Evolutionary conservation across 2,888 invertebrate species (phyloP).

Genomic region (Anthophora plumipes): DNA sequence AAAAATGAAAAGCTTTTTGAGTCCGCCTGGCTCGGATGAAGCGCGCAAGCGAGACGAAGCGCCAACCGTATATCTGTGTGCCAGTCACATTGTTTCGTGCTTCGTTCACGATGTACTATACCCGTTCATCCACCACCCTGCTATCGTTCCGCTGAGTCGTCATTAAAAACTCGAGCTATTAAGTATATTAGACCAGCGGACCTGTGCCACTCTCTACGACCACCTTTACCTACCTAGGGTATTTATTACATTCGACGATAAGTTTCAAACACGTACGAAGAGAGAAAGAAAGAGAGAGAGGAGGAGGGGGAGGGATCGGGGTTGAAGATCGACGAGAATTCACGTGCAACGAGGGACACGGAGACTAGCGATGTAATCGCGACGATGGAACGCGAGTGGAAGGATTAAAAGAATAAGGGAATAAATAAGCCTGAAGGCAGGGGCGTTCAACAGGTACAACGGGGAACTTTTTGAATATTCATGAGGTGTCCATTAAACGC

Average conservation of each 20-base stretch:
- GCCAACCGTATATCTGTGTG: slow-evolving; percentile 47
- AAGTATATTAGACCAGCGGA: slow-evolving; percentile 59
- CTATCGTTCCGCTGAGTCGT: slow-evolving; percentile 56
- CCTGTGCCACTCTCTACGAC: not conserved
- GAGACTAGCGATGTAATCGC: slow-evolving; percentile 23
- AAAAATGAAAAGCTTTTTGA: slow-evolving; percentile 83
- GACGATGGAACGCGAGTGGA: slow-evolving; percentile 15
- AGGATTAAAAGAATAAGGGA: slow-evolving; percentile 57
- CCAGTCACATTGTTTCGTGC: slow-evolving; percentile 62
- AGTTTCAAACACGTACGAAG: too few relatives aligned
- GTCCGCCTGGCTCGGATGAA: slow-evolving; percentile 68
- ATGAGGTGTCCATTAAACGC: slow-evolving; percentile 57
- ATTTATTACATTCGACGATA: slow-evolving; percentile 21
- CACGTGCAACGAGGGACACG: not conserved
- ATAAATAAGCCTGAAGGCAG: slow-evolving; percentile 53
- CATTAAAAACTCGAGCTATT: slow-evolving; percentile 61
- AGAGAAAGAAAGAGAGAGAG: too few relatives aligned
- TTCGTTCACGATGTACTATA: slow-evolving; percentile 53
- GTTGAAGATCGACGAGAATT: not conserved
- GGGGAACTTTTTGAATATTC: slow-evolving; percentile 58
- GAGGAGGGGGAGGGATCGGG: not conserved
- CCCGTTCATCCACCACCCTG: slow-evolving; percentile 44
- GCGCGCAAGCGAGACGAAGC: slow-evolving; percentile 54
- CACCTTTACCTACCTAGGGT: not conserved
- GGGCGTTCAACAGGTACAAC: slow-evolving; percentile 60